Base-by-base conservation (phyloP, 2,888 invertebrate species). In the Drosophila fulvimacula region DNA sequence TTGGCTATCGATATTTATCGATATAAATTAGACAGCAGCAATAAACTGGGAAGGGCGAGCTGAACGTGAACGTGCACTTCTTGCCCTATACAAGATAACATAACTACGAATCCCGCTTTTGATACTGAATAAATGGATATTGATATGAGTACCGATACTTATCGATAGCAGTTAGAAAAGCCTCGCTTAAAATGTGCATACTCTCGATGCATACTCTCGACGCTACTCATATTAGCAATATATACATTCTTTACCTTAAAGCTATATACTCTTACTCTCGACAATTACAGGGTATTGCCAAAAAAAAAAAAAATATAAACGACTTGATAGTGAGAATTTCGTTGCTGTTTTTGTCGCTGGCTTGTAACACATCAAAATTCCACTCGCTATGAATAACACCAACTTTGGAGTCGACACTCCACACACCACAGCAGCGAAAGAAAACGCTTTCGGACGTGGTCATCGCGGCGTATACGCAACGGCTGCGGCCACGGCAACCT, bases 401-500 rank as follows among this genome's bases (percentile, higher is more conserved):
- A 67, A 57, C 64, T 67, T 65, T 69, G 60, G 60, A 67, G 63
- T 51, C 59, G 68, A 66, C 73, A 73, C 73, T 79, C 79, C 24
- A 65, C 57, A 60, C 44, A 48, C 44, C 27, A 46, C 51, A 61
- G 44, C 17, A 41, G 15, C 42, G 1, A 21, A 42, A 15, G 42
- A 21, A 42, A 42, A 42, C n/a, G 27, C 17, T 32, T 30, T 55
- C 39, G 48, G 44, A 46, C 64, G 48, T 49, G 52, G 63, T 36
- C 44, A 17, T 59, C 41, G 73, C 39, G 62, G 60, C 78, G 78
- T 73, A 76, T 76, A 66, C 76, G 73, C 60, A 75, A 73, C 27
- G 27, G 15, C 36, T 4, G 11, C 41, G 41, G 61, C 62, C 73
- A 69, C 69, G 79, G 64, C 73, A 86, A 87, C 87, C 80, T 75